phyloP scores from a whole-genome alignment of 2,113 vertebrate species.

The Oenanthe oenanthe region DNA sequence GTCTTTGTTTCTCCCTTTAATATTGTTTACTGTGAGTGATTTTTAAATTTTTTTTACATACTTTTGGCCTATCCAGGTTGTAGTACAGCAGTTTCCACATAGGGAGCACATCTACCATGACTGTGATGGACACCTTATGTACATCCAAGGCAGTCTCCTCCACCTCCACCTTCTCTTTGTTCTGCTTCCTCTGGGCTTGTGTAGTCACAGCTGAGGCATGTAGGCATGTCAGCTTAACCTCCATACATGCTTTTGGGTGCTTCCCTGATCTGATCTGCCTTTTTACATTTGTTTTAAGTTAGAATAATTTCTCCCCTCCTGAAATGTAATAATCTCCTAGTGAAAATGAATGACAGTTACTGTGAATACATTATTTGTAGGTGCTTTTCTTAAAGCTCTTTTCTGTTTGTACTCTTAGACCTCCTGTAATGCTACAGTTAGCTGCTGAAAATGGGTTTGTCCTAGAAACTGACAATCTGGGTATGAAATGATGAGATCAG shows the following conservation, averaged over 20 bases:
- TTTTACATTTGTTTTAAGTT: slow-evolving; percentile 32
- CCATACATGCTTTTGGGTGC: not conserved
- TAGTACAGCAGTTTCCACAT: not conserved
- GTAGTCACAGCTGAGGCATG: not conserved
- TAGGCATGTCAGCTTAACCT: not conserved
- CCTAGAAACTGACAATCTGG: not conserved
- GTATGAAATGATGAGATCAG: not conserved
- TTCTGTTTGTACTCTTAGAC: not conserved
- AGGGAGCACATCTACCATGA: not conserved
- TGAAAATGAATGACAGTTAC: slow-evolving; percentile 34
- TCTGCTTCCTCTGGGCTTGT: not conserved
- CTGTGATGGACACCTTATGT: not conserved
- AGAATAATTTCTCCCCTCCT: not conserved
- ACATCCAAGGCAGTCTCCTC: not conserved
- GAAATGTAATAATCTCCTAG: slow-evolving; percentile 11
- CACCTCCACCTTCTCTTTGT: not conserved
- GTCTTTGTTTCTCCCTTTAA: not conserved
- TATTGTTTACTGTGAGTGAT: not conserved
- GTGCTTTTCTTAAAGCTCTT: slow-evolving; percentile 13
- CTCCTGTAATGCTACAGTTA: not conserved
- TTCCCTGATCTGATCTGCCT: not conserved
- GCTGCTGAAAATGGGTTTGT: not conserved
- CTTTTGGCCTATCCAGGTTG: not conserved
- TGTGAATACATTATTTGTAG: slow-evolving; percentile 25
- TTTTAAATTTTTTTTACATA: not conserved